Percentiles rank a stretch among this genome's conserved stretches.
phyloP scores from a whole-genome alignment of 2,113 vertebrate species.

The Morphnarchus princeps region DNA sequence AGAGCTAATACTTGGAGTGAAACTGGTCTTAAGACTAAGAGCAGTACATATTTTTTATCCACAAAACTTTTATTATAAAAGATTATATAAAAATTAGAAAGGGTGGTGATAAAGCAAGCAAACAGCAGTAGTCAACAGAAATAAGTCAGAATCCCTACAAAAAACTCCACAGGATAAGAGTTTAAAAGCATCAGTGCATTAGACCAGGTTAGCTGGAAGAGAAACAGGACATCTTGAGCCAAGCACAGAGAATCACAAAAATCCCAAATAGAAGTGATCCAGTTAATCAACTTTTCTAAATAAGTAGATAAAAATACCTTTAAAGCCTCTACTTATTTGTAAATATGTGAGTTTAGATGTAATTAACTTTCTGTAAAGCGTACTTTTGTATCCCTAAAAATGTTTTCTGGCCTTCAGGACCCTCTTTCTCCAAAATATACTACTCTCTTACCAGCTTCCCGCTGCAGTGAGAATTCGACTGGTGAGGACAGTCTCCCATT shows the following conservation, averaged over 20 bases:
- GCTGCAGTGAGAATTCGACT: constrained; percentile 87
- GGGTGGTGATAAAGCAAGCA: neutral
- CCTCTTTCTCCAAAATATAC: neutral
- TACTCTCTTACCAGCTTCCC: constrained; percentile 84
- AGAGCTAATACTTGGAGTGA: neutral
- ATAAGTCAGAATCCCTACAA: neutral
- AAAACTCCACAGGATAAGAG: neutral
- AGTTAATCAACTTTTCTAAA: neutral
- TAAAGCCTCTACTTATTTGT: neutral
- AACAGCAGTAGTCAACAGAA: neutral
- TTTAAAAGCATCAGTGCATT: neutral
- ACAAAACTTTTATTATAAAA: neutral
- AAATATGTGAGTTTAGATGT: neutral
- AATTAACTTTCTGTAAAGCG: neutral
- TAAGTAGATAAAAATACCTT: neutral
- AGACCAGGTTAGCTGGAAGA: neutral
- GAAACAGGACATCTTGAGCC: neutral
- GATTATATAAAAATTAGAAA: neutral
- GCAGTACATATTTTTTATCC: neutral
- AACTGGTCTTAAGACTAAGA: neutral
- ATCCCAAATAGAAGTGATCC: neutral
- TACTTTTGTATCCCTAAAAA: neutral
- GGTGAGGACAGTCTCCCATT: constrained; percentile 91
- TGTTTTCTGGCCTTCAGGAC: neutral
- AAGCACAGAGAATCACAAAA: neutral